Evolutionary conservation across 2,113 vertebrate species (phyloP).

Genomic region (Microcebus jonahi): DNA sequence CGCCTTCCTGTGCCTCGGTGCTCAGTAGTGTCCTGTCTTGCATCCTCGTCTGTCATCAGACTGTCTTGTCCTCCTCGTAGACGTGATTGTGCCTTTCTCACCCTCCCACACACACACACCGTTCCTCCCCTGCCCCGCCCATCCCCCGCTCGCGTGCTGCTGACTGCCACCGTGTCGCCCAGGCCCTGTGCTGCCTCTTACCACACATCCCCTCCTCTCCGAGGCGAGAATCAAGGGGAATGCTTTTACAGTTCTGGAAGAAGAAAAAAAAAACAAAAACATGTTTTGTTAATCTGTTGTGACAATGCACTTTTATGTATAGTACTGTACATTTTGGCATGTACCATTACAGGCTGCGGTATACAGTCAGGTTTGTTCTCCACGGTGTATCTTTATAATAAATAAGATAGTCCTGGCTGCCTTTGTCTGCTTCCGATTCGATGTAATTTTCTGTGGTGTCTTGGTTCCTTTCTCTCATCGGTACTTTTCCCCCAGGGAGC

Average conservation of each 20-base stretch:
- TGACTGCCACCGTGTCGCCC: conserved; percentile 24
- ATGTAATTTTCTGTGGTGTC: background rate
- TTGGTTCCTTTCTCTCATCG: background rate
- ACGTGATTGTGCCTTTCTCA: conserved; percentile 63
- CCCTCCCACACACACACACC: background rate
- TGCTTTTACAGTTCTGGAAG: conserved; percentile 86
- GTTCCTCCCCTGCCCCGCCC: background rate
- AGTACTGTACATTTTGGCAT: conserved; percentile 98
- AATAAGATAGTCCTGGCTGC: conserved; percentile 93
- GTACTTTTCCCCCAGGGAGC: background rate
- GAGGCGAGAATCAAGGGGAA: conserved; percentile 82
- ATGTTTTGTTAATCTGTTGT: conserved; percentile 93
- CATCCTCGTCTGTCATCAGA: background rate
- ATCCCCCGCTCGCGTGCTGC: background rate
- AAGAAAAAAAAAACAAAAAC: conserved; percentile 52
- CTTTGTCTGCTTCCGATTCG: conserved; percentile 64
- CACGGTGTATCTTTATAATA: conserved; percentile 96
- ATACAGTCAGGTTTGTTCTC: conserved; percentile 90
- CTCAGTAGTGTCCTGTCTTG: background rate
- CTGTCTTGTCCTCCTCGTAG: conserved; percentile 33
- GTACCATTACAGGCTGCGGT: conserved; percentile 92
- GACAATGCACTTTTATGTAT: conserved; percentile 98
- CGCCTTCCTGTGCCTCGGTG: background rate
- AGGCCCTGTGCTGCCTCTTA: conserved; percentile 84
- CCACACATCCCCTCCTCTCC: conserved; percentile 80